Evolutionary conservation across 2,113 vertebrate species (phyloP).

Genomic region (Anser brachyrhynchus): DNA sequence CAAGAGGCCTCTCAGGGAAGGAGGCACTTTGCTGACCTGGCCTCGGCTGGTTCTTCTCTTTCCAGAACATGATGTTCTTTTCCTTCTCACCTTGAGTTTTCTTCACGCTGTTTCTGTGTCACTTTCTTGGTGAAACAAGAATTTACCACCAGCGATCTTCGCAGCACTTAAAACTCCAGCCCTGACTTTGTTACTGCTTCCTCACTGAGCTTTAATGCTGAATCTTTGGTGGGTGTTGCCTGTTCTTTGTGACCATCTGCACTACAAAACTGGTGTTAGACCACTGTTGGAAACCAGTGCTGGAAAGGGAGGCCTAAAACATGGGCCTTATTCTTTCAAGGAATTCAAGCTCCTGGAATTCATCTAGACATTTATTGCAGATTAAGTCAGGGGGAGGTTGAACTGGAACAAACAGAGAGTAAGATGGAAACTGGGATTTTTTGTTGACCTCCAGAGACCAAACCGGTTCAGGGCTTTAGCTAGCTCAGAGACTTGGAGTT

Average conservation of each 20-base stretch:
- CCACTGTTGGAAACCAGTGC: not conserved
- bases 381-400: not conserved
- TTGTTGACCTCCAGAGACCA: not conserved
- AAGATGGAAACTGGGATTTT: not conserved
- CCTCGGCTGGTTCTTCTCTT: not conserved
- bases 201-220: not conserved
- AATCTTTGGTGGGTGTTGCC: not conserved
- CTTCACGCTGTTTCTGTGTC: not conserved
- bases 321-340: not conserved
- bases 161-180: not conserved
- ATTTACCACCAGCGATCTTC: not conserved
- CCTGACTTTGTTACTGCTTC: not conserved
- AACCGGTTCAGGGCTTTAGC: not conserved
- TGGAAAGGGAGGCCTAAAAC: not conserved
- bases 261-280: not conserved
- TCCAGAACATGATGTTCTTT: not conserved
- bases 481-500: not conserved
- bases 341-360: not conserved
- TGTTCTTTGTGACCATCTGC: not conserved
- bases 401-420: not conserved
- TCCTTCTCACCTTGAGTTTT: not conserved
- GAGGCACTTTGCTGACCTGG: not conserved
- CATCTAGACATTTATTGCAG: not conserved
- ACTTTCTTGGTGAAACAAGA: not conserved
- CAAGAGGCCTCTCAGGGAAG: not conserved